Conservation (phyloP, 2,113 vertebrate genomes). For the Petaurus breviceps region DNA sequence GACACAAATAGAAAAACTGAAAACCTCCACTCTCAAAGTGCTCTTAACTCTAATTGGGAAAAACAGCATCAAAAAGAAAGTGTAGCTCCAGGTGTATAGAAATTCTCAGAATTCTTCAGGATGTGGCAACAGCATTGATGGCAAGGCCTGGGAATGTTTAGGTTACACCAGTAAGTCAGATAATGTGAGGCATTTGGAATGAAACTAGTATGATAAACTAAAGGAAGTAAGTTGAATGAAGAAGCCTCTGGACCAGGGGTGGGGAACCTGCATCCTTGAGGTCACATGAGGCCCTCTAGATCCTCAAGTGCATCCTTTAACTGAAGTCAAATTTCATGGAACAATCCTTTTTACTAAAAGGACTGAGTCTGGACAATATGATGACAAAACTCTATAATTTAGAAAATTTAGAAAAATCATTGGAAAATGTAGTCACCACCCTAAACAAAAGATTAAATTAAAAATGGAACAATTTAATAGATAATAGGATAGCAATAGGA, state of each 20-base stretch:
- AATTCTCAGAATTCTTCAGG: not conserved
- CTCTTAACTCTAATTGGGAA: not conserved
- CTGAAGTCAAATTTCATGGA: too few relatives aligned
- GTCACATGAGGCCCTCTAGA: too few relatives aligned
- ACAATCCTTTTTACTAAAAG: too few relatives aligned
- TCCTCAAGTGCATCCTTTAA: too few relatives aligned
- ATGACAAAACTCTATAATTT: not conserved
- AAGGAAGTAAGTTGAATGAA: not conserved
- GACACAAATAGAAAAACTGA: not conserved
- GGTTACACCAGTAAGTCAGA: not conserved
- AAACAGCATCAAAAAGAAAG: not conserved
- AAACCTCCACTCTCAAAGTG: not conserved
- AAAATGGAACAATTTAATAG: not conserved
- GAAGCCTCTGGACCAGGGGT: not conserved
- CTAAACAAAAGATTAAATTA: not conserved
- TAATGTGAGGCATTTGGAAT: not conserved
- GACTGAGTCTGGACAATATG: not conserved
- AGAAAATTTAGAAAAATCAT: not conserved
- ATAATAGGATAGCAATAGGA: not conserved
- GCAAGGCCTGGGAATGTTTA: not conserved
- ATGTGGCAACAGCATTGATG: not conserved
- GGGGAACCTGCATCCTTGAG: too few relatives aligned
- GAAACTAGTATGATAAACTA: not conserved
- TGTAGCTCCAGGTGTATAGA: not conserved
- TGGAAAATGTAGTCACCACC: not conserved